phyloP scores from a whole-genome alignment of 2,113 vertebrate species.

The Mus pahari region DNA sequence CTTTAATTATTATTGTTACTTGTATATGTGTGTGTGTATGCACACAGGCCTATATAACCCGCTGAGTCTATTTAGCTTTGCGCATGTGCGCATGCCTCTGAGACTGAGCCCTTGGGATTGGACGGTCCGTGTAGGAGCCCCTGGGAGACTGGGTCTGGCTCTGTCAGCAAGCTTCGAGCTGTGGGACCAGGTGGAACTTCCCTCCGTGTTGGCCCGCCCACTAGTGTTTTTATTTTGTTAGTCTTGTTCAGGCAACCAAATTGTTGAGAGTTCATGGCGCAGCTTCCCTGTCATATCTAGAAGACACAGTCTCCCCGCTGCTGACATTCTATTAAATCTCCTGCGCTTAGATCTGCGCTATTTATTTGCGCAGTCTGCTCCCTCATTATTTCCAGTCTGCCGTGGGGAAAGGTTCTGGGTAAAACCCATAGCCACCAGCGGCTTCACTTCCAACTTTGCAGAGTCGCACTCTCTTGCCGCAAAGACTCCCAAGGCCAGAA shows the following conservation, averaged over 20 bases:
- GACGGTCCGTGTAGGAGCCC: not conserved
- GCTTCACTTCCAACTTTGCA: not conserved
- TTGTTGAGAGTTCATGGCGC: not conserved
- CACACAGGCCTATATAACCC: not conserved
- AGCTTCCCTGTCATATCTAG: not conserved
- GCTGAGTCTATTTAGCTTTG: not conserved
- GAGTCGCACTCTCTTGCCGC: not conserved
- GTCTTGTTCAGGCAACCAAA: not conserved
- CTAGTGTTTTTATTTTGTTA: not conserved
- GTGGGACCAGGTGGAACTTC: not conserved
- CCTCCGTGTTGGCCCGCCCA: not conserved
- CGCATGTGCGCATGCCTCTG: no score
- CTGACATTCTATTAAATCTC: not conserved
- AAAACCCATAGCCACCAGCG: not conserved
- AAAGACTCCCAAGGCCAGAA: not conserved
- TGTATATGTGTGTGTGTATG: not conserved
- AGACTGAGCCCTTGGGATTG: not conserved
- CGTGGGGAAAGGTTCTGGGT: not conserved
- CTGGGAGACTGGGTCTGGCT: not conserved
- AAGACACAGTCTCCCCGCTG: not conserved
- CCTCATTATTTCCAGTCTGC: not conserved
- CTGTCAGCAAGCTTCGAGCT: no score
- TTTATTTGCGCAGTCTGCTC: not conserved
- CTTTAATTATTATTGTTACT: not conserved
- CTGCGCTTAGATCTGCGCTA: not conserved